phyloP scores from a whole-genome alignment of 2,888 invertebrate genomes.

The Dusona sp. region DNA sequence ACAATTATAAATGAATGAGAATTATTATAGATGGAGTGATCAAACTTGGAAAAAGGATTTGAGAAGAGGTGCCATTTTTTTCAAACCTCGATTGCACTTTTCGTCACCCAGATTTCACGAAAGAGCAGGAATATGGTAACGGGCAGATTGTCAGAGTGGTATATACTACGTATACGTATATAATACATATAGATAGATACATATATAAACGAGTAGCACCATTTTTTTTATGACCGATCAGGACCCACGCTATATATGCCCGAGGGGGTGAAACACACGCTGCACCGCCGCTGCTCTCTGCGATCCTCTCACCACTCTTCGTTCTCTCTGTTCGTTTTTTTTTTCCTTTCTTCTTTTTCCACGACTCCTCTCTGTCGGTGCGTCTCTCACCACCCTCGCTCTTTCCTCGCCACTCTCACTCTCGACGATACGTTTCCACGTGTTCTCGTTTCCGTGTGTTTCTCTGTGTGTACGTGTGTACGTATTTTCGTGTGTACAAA shows the following conservation, averaged over 20 bases:
- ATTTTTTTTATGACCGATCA: conserved; percentile 77
- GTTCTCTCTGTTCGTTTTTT: conserved; percentile 33
- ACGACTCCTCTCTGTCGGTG: conserved; percentile 59
- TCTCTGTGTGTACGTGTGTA: conserved; percentile 29
- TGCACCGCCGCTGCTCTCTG: conserved; percentile 65
- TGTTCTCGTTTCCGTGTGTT: conserved; percentile 38
- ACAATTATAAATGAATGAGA: background rate
- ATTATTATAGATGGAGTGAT: background rate
- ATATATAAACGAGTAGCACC: conserved; percentile 71
- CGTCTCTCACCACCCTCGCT: conserved; percentile 68
- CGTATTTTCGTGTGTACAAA: conserved; percentile 35
- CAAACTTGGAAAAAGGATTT: background rate
- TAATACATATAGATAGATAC: conserved; percentile 4
- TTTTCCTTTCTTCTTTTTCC: conserved; percentile 51
- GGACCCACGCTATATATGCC: conserved; percentile 72
- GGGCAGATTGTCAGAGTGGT: conserved; percentile 52
- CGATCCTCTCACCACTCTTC: conserved; percentile 28
- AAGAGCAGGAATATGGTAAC: conserved; percentile 48
- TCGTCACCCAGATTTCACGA: conserved; percentile 20
- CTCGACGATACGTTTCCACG: conserved; percentile 54
- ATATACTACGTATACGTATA: conserved; percentile 8
- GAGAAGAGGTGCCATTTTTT: background rate
- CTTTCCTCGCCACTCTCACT: conserved; percentile 67
- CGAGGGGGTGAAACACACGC: conserved; percentile 72
- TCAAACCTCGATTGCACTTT: conserved; percentile 10